phyloP scores from a whole-genome alignment of 2,797 vertebrate genomes.

The Myoxocephalus aenaeus region DNA sequence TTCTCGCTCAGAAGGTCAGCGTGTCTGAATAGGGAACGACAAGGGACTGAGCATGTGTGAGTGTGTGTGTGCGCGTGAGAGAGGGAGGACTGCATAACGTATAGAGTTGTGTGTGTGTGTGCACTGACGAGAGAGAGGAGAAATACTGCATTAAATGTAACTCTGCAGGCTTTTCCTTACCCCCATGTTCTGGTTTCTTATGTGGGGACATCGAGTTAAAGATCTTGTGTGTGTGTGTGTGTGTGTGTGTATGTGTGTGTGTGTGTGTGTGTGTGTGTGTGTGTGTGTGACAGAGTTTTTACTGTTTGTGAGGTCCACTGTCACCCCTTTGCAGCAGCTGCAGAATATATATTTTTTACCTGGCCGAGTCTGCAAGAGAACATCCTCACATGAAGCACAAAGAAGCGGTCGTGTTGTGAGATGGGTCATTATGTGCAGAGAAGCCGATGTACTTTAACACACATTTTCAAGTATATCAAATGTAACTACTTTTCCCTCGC shows the following conservation, averaged over 20 bases:
- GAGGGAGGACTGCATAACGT: slow-evolving; percentile 58
- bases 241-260: not conserved
- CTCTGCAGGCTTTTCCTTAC: slow-evolving; percentile 38
- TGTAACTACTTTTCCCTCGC: not conserved
- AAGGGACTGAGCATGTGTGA: slow-evolving; percentile 6
- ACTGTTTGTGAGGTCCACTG: slow-evolving; percentile 40
- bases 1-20: slow-evolving; percentile 73
- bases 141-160: slow-evolving; percentile 40
- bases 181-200: slow-evolving; percentile 67
- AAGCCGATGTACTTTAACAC: not conserved
- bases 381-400: not conserved
- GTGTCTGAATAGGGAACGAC: slow-evolving; percentile 53
- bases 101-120: slow-evolving; percentile 34
- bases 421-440: not conserved
- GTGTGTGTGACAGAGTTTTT: slow-evolving; percentile 34
- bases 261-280: not conserved
- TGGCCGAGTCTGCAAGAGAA: slow-evolving; percentile 20
- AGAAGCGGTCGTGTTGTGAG: not conserved
- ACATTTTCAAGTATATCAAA: slow-evolving; percentile 14
- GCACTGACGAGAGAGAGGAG: slow-evolving; percentile 9
- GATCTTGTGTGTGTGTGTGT: slow-evolving; percentile 13
- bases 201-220: slow-evolving; percentile 42
- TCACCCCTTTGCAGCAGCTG: slow-evolving; percentile 59
- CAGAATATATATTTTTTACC: slow-evolving; percentile 49
- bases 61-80: not conserved